phyloP scores from a whole-genome alignment of 92 coral and sea anemone species.

The Zoanthus gigantus region DNA sequence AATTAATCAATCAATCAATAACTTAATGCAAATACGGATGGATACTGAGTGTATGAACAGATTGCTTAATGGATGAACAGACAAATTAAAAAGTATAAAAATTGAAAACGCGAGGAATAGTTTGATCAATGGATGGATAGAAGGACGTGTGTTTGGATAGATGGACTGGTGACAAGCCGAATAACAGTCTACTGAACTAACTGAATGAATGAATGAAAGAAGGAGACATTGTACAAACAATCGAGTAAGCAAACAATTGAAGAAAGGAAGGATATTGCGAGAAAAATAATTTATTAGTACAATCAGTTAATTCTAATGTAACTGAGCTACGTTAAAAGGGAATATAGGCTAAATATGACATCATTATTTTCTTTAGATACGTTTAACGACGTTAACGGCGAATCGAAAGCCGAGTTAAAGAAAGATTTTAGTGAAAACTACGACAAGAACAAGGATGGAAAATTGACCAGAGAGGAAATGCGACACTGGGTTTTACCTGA shows the following conservation, averaged over 20 bases:
- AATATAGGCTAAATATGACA: neutral
- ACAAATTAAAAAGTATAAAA: neutral
- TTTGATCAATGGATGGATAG: neutral
- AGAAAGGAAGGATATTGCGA: neutral
- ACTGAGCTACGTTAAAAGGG: no score
- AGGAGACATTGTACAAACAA: neutral
- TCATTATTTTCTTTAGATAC: slow-evolving; percentile 55
- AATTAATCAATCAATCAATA: neutral
- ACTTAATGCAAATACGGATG: neutral
- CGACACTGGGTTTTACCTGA: slow-evolving; percentile 86
- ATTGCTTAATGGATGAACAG: neutral
- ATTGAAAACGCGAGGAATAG: neutral
- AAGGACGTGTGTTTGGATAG: neutral
- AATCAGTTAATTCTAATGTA: neutral
- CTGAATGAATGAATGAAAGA: neutral
- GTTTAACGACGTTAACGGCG: slow-evolving; percentile 79
- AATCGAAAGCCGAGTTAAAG: slow-evolving; percentile 81
- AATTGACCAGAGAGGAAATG: slow-evolving; percentile 76
- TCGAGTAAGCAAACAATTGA: neutral
- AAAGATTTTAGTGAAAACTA: slow-evolving; percentile 76
- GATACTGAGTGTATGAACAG: neutral
- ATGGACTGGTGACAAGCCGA: no score
- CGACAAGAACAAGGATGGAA: slow-evolving; percentile 83
- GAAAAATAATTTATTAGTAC: no score
- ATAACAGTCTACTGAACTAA: neutral